phyloP scores from a whole-genome alignment of 2,113 vertebrate genomes.

The Sturnira hondurensis region DNA sequence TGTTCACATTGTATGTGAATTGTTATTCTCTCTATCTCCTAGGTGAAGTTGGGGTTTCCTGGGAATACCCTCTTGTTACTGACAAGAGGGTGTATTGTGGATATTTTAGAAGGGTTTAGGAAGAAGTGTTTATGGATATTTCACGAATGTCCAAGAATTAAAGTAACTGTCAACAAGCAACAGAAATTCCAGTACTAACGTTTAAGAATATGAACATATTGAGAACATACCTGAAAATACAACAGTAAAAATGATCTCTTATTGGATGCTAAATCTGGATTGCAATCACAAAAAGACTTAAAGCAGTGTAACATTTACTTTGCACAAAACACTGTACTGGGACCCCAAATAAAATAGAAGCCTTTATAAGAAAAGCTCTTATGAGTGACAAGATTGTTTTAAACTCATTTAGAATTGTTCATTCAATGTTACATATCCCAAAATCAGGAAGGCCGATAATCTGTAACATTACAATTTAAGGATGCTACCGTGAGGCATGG shows the following conservation, averaged over 20 bases:
- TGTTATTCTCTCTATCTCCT: not conserved
- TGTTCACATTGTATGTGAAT: not conserved
- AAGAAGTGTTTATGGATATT: not conserved
- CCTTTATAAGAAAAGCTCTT: conserved; percentile 16
- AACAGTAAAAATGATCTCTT: not conserved
- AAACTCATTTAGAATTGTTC: not conserved
- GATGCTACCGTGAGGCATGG: not conserved
- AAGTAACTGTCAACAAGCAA: not conserved
- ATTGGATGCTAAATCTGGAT: not conserved
- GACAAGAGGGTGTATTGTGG: conserved; percentile 29
- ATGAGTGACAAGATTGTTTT: not conserved
- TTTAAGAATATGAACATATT: not conserved
- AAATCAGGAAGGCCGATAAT: not conserved
- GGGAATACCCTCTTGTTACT: conserved; percentile 7
- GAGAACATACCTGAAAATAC: not conserved
- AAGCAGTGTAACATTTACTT: not conserved
- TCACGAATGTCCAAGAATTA: not conserved
- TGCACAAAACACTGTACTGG: not conserved
- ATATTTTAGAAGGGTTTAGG: not conserved
- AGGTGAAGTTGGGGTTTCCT: not conserved
- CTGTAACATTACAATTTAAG: not conserved
- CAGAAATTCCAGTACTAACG: not conserved
- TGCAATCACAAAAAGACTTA: not conserved
- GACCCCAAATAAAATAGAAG: conserved; percentile 20
- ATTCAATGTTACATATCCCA: not conserved